phyloP scores from a whole-genome alignment of 1,140 invertebrate genomes.

The Drosophila littoralis region DNA sequence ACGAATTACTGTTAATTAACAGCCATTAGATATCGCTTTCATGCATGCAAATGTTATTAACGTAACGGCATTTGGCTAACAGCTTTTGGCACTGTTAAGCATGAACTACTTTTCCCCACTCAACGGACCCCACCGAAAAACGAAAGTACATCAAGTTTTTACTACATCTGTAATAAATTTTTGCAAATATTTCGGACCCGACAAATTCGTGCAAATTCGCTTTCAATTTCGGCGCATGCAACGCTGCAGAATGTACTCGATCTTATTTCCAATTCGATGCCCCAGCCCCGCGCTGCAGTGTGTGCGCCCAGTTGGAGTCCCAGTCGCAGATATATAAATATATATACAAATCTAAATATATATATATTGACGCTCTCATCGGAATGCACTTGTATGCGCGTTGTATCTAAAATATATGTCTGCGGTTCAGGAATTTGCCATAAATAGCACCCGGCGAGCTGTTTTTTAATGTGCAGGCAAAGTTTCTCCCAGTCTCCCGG shows the following conservation, averaged over 20 bases:
- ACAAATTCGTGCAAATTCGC: constrained; percentile 22
- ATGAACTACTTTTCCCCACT: not conserved
- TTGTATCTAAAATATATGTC: constrained; percentile 61
- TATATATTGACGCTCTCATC: not conserved
- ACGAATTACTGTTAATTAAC: too few species aligned
- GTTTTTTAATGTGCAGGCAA: constrained; percentile 40
- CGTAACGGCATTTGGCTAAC: not conserved
- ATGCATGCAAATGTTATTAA: too few species aligned
- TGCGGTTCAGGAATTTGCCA: constrained; percentile 70
- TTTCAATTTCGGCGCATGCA: constrained; percentile 20
- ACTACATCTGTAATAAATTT: constrained; percentile 1
- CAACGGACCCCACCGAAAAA: not conserved
- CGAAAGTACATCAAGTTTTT: not conserved
- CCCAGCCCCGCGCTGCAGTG: too few species aligned
- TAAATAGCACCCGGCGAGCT: constrained; percentile 66
- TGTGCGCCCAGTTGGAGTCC: constrained; percentile 16
- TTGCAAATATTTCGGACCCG: not conserved
- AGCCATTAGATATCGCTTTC: too few species aligned
- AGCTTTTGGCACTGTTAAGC: not conserved
- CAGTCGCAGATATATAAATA: constrained; percentile 12
- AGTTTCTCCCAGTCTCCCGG: constrained; percentile 13
- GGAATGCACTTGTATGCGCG: constrained; percentile 58
- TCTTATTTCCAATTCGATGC: not conserved
- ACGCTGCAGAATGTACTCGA: not conserved
- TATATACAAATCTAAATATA: constrained; percentile 25